A percentile compares a stretch with the other conserved stretches of the same genome.
Conservation (phyloP, 2,113 vertebrate genomes). For the Atlantisia rogersi region DNA sequence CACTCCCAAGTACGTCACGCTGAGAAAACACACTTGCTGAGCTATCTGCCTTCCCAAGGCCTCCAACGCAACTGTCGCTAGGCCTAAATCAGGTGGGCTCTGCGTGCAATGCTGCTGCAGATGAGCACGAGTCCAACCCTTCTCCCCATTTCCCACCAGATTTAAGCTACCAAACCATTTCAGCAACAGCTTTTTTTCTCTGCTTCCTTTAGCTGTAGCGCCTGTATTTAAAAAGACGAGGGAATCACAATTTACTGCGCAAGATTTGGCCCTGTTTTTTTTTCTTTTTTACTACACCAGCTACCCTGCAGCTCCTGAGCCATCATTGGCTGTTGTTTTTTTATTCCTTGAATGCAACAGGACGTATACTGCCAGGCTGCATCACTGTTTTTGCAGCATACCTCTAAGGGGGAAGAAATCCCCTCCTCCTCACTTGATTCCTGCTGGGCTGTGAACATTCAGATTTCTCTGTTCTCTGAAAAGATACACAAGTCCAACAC, state of each 20-base stretch:
- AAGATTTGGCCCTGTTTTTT: neutral
- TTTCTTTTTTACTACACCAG: neutral
- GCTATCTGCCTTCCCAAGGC: constrained; percentile 68
- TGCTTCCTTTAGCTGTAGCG: neutral
- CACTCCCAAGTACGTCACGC: constrained; percentile 61
- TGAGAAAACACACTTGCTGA: constrained; percentile 62
- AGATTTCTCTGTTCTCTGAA: neutral
- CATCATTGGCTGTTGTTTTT: neutral
- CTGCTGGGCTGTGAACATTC: neutral
- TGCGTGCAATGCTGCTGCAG: constrained; percentile 32
- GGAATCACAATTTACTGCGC: neutral
- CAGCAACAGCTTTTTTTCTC: neutral
- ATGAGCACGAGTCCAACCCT: neutral
- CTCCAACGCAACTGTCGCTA: constrained; percentile 57
- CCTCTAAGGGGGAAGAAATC: neutral
- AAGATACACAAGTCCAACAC: neutral
- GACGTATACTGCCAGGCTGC: neutral
- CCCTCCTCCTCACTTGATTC: neutral
- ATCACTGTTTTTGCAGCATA: neutral
- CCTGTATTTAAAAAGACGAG: neutral
- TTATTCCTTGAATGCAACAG: constrained; percentile 29
- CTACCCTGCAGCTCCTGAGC: neutral
- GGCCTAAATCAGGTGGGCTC: constrained; percentile 33
- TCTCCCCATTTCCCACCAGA: neutral
- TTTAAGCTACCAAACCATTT: constrained; percentile 33